phyloP scores from a whole-genome alignment of 2,113 vertebrate species.

The Albula goreensis region DNA sequence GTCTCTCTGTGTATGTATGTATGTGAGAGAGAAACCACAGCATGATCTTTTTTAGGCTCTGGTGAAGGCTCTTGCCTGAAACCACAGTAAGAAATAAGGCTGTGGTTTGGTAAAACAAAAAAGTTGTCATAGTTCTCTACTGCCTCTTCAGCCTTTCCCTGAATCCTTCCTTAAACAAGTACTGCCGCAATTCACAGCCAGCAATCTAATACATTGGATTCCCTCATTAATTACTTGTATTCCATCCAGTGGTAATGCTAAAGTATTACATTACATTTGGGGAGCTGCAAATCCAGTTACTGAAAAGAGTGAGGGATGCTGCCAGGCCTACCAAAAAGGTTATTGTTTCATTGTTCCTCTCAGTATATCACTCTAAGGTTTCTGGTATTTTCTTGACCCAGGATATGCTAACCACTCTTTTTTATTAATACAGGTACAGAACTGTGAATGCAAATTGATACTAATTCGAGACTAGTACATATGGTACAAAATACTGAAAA shows the following conservation, averaged over 20 bases:
- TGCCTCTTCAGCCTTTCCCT: slow-evolving; percentile 33
- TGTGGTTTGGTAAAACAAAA: slow-evolving; percentile 40
- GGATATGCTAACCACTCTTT: neutral
- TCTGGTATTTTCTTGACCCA: too few species aligned
- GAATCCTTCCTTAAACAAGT: neutral
- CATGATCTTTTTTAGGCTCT: slow-evolving; percentile 53
- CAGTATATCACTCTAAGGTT: too few species aligned
- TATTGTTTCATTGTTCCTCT: too few species aligned
- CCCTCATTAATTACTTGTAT: neutral
- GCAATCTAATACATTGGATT: too few species aligned
- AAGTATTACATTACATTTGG: neutral
- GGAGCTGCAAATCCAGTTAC: neutral
- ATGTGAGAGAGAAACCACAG: slow-evolving; percentile 15
- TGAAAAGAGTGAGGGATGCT: neutral
- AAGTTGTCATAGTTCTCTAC: slow-evolving; percentile 42
- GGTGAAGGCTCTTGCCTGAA: slow-evolving; percentile 58
- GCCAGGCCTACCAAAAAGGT: too few species aligned
- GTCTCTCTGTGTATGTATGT: neutral
- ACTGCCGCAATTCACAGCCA: neutral
- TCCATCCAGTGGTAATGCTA: neutral
- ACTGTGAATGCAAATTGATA: too few species aligned
- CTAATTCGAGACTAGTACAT: too few species aligned
- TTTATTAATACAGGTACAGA: neutral
- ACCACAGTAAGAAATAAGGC: slow-evolving; percentile 44
- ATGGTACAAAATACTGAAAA: too few species aligned